phyloP scores from a whole-genome alignment of 1,140 invertebrate genomes.

The Lamellibrachia luymesi region DNA sequence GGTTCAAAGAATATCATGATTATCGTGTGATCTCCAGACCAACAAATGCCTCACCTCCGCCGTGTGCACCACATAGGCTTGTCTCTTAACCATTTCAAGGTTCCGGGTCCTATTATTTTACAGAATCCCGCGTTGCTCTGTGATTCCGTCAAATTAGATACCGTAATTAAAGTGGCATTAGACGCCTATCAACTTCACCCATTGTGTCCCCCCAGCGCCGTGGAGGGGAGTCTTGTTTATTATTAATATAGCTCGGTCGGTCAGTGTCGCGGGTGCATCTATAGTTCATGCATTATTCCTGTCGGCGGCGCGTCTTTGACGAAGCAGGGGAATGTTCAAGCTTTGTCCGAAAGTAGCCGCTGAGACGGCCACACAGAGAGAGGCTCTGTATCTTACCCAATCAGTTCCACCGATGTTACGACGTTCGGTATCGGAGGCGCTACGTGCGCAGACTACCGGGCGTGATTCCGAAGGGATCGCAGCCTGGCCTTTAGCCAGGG shows the following conservation, averaged over 20 bases:
- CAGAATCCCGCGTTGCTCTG: not conserved
- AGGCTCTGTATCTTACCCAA: not conserved
- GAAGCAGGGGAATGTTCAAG: not conserved
- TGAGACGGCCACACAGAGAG: not conserved
- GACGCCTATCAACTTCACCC: not conserved
- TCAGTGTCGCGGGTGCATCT: not conserved
- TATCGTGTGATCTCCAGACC: not conserved
- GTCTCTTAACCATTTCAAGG: not conserved
- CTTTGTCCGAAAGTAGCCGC: not conserved
- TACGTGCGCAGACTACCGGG: too few species aligned
- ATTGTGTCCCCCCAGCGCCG: not conserved
- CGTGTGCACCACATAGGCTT: not conserved
- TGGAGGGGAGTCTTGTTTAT: not conserved
- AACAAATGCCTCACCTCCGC: not conserved
- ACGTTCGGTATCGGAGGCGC: not conserved
- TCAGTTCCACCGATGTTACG: not conserved
- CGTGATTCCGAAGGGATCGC: too few species aligned
- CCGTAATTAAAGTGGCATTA: constrained; percentile 1
- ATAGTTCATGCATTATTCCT: not conserved
- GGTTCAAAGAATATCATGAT: not conserved
- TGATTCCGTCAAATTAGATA: not conserved
- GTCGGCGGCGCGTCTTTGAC: not conserved
- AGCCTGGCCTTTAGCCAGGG: too few species aligned
- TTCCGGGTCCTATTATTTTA: not conserved
- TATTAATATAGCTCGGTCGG: not conserved